Percentiles rank a stretch among this genome's conserved stretches.
phyloP scores from a whole-genome alignment of 2,797 vertebrate species.

The Chaenodraco wilsoni region DNA sequence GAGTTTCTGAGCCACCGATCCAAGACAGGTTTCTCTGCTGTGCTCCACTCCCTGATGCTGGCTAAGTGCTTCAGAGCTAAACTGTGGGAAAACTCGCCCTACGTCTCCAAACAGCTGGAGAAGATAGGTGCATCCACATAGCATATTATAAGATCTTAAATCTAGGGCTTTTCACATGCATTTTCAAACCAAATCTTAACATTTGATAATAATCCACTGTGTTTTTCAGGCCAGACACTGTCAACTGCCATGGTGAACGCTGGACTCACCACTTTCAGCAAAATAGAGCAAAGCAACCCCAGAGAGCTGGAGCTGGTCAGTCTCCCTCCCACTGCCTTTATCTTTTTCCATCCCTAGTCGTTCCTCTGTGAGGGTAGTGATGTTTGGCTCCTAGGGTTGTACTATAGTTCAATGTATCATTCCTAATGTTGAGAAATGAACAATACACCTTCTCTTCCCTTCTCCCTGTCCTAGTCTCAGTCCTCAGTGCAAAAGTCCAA shows the following conservation, averaged over 20 bases:
- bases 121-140: constrained; percentile 89
- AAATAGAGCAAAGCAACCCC: constrained; percentile 92
- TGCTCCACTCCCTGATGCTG: constrained; percentile 91
- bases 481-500: no score
- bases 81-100: constrained; percentile 96
- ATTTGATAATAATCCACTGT: constrained; percentile 10
- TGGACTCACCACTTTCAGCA: constrained; percentile 93
- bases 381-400: no score
- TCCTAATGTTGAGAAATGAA: no score
- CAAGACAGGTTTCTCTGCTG: constrained; percentile 84
- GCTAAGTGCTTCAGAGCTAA: constrained; percentile 95
- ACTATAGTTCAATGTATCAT: no score
- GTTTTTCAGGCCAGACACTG: constrained; percentile 88
- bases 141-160: background rate
- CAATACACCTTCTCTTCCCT: no score
- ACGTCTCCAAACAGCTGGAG: constrained; percentile 95
- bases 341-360: no score
- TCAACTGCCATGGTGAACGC: constrained; percentile 95
- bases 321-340: background rate
- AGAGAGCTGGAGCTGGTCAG: constrained; percentile 95
- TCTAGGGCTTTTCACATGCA: background rate
- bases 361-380: no score
- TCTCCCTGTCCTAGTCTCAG: no score
- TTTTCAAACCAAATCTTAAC: background rate
- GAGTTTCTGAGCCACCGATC: constrained; percentile 89